Conservation (phyloP, 2,888 invertebrate species). For the Cheilosia urbana region DNA sequence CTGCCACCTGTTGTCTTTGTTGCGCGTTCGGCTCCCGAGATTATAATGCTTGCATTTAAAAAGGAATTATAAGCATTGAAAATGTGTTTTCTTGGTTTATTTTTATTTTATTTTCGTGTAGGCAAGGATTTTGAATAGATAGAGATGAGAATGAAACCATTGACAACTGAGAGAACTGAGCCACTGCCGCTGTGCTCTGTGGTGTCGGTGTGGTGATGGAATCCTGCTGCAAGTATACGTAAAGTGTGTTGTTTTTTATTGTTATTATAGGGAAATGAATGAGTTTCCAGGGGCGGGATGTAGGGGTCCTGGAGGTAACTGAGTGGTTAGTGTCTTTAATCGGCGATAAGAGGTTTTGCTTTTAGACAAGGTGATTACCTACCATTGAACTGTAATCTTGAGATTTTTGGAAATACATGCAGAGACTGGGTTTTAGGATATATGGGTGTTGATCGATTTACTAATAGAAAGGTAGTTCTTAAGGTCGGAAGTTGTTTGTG, state of each 20-base stretch:
- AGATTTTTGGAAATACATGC: neutral
- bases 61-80: slow-evolving; percentile 75
- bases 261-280: slow-evolving; percentile 23
- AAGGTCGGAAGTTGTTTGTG: too few species aligned
- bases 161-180: slow-evolving; percentile 1
- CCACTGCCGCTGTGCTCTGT: neutral
- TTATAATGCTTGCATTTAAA: slow-evolving; percentile 75
- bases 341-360: slow-evolving; percentile 31
- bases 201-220: slow-evolving; percentile 2
- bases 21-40: slow-evolving; percentile 67
- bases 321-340: slow-evolving; percentile 31
- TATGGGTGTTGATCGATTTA: too few species aligned
- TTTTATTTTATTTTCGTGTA: slow-evolving; percentile 1
- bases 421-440: too few species aligned
- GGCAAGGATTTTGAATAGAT: slow-evolving; percentile 45
- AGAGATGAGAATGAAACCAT: neutral
- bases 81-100: slow-evolving; percentile 56
- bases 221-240: neutral
- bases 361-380: slow-evolving; percentile 26
- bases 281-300: neutral
- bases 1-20: slow-evolving; percentile 74
- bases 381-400: slow-evolving; percentile 13
- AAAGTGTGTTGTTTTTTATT: neutral
- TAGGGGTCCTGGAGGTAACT: slow-evolving; percentile 3
- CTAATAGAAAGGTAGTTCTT: too few species aligned